Conservation (phyloP, 2,797 vertebrate genomes). For the Triplophysa bombifrons region DNA sequence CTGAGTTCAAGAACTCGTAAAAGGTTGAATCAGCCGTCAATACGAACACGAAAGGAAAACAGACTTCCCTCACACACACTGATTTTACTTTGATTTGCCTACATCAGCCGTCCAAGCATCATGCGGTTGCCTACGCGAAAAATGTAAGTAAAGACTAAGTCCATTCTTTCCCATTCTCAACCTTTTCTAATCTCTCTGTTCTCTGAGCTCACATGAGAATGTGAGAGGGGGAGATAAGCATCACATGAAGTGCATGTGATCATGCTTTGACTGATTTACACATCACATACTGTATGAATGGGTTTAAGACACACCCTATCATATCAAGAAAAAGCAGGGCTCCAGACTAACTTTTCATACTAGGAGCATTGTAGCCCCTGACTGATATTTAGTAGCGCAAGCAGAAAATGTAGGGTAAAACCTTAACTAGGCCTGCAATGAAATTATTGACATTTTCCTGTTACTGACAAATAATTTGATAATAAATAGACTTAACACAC, state of each 20-base stretch:
- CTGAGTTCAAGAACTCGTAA: background rate
- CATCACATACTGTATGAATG: background rate
- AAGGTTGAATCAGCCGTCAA: background rate
- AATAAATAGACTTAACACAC: no score
- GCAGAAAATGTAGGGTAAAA: no score
- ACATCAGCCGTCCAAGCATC: background rate
- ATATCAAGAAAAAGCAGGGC: background rate
- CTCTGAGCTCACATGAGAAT: conserved; percentile 22
- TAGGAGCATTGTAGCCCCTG: no score
- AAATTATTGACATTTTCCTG: no score
- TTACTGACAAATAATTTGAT: no score
- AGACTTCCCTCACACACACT: background rate
- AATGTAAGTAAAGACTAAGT: background rate
- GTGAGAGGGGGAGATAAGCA: conserved; percentile 21
- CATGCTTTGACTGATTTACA: background rate
- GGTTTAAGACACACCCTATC: background rate
- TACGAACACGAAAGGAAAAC: background rate
- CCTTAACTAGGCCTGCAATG: no score
- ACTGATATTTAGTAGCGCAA: no score
- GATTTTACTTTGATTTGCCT: conserved; percentile 20
- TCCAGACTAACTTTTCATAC: no score
- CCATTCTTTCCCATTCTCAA: background rate
- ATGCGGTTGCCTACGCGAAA: no score
- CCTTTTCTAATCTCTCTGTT: conserved; percentile 22
- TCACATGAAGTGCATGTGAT: conserved; percentile 49